Percentiles rank a stretch among this genome's conserved stretches.
Conservation (phyloP, 2,888 invertebrate genomes). For the Ashinkailepas kermadecensis region DNA sequence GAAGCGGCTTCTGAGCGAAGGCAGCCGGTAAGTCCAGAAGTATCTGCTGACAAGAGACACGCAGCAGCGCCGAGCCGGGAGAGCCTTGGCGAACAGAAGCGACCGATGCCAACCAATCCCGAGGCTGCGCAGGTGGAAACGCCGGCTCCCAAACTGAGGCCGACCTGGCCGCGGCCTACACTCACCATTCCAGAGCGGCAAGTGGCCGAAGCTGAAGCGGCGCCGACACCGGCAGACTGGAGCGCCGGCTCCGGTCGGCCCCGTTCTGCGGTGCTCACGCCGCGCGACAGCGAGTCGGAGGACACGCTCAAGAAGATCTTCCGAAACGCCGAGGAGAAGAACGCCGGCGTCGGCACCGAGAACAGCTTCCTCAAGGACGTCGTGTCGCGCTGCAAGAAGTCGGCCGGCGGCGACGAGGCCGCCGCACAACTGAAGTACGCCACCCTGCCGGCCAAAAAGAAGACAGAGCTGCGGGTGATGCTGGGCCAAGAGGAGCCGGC, state of each 20-base stretch:
- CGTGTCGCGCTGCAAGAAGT: background rate
- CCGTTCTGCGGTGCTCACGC: background rate
- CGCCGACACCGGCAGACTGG: background rate
- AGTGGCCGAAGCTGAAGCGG: background rate
- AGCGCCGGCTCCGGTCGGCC: background rate
- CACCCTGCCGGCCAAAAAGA: constrained; percentile 28
- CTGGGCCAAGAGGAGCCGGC: background rate
- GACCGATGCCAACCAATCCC: background rate
- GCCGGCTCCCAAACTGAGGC: background rate
- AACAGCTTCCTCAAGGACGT: constrained; percentile 8
- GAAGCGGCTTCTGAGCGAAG: background rate
- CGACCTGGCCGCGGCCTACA: background rate
- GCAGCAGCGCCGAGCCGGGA: background rate
- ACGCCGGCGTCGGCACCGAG: background rate
- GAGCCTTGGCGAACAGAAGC: background rate
- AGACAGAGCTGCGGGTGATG: constrained; percentile 22
- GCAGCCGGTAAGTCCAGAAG: background rate
- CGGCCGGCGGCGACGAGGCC: background rate
- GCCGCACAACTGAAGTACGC: background rate
- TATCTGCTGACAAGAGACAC: background rate
- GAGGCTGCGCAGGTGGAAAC: background rate
- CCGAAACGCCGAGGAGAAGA: background rate
- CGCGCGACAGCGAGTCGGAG: background rate
- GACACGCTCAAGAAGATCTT: constrained; percentile 12
- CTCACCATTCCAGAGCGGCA: background rate